Base-by-base conservation (phyloP, 2,888 invertebrate species). In the Pandemis heparana region DNA sequence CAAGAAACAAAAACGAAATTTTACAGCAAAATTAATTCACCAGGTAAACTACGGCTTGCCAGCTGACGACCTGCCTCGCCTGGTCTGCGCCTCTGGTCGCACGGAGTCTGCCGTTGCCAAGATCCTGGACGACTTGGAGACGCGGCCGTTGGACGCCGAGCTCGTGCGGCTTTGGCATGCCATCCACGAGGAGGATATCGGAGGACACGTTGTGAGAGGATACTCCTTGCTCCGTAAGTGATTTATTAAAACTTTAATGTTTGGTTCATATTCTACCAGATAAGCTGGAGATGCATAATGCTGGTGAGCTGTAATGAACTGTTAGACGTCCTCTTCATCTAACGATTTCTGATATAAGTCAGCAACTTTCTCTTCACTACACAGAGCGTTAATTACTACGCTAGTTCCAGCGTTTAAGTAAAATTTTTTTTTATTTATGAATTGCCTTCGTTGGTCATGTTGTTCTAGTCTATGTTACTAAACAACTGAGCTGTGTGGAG, bases 11-110 rank as follows among this genome's bases (percentile, higher is more conserved):
- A 14, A 4, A 46, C 12, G 46, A 5, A 1, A 41, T 41, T 41
- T 46, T 7, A 38, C 23, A 3, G 48, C 16, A 12, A 60, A 38
- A 63, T 38, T 32, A 0, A 12, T 12, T 12, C 43, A 68, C 6
- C 75, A 95, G 94, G 87, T 92, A 0, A 96, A 96, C 84, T 90
- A 94, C 0, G 96, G 95, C 14, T 82, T 95, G 14, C 96, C 97
- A 0, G 82, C 85, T 0, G 97, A 97, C 79, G 94, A 96, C 79
- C 84, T 97, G 0, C 97, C 97, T 0, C 95, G 98, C 69, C 88
- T 99, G 63, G 95, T 97, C 7, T 95, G 96, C 63, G 96, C 95
- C 75, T 97, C 97, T 56, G 98, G 98, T 0, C 95, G 99, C 69
- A 97, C 97, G 0, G 96, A 97, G 82, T 96, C 97, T 68, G 96